Base-by-base conservation (phyloP, 2,888 invertebrate genomes). In the Pilophorus perplexus region DNA sequence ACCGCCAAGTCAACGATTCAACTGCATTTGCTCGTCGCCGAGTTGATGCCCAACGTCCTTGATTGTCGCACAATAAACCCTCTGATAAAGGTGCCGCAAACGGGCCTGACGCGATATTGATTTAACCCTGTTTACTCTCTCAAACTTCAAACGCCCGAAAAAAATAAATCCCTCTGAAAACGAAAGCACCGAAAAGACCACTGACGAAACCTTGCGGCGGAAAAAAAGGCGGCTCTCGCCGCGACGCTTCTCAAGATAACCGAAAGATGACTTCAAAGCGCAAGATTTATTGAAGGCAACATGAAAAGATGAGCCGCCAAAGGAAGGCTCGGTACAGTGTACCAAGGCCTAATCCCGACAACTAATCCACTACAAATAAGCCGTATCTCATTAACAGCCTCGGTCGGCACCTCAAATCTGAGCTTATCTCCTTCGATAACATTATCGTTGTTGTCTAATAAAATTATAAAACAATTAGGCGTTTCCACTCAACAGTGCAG, bases 401-500 rank as follows among this genome's bases (percentile, higher is more conserved):
- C 14, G 40, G 57, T 57, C 57, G 57, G 57, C 57, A 57, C 57
- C 57, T 57, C 57, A 57, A 57, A 57, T 57, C 57, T 57, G 57
- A n/a, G 42, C 20, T 57, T 57, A 40, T 40, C 42, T 2, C 40
- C n/a, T n/a, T n/a, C 14, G 54, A 57, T 57, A 57, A 40, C 57
- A 57, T 40, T 57, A 57, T 57, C 57, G 57, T n/a, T n/a, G 16
- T 20, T 42, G 12, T 8, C 57, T 57, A 57, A 57, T 57, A 57
- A 57, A 57, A 57, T 57, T 57, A 57, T 57, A 57, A 57, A 57
- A 57, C 57, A 57, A 57, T 57, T 57, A 57, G 25, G 28, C 57
- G 16, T 22, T 42, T 14, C 54, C 54, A n/a, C n/a, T n/a, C n/a
- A n/a, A n/a, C n/a, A n/a, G n/a, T n/a, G n/a, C n/a, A n/a, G n/a